phyloP scores from a whole-genome alignment of 2,888 invertebrate species.

The Lamellibrachia satsuma region DNA sequence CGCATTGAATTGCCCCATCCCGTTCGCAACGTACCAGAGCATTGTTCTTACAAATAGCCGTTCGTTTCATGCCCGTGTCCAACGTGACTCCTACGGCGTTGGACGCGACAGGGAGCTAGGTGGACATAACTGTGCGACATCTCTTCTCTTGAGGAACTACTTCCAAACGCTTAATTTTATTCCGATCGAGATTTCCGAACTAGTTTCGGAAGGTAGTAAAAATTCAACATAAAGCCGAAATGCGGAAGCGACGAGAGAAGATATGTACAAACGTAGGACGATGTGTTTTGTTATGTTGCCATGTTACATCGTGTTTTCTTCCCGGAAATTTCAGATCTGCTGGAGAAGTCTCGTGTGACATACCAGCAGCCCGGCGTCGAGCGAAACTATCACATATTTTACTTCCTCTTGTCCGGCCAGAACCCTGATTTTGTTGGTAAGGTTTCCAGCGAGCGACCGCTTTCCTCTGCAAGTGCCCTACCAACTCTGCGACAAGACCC shows the following conservation, averaged over 20 bases:
- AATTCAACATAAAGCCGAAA: neutral
- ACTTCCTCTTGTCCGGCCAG: slow-evolving; percentile 78
- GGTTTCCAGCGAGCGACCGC: slow-evolving; percentile 27
- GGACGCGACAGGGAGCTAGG: neutral
- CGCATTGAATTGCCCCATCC: neutral
- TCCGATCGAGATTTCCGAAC: neutral
- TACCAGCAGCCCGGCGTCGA: slow-evolving; percentile 90
- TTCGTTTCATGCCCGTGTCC: neutral
- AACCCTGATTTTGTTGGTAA: slow-evolving; percentile 71
- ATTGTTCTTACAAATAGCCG: neutral
- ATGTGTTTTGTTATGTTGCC: neutral
- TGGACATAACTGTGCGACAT: neutral
- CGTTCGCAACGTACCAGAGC: neutral
- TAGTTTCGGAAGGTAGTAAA: neutral
- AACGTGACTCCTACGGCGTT: neutral
- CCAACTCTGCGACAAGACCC: neutral
- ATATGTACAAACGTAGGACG: neutral
- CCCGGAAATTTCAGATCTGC: slow-evolving; percentile 72
- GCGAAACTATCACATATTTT: slow-evolving; percentile 99
- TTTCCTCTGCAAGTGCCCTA: neutral
- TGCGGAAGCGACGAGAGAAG: slow-evolving; percentile 1
- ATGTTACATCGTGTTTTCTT: neutral
- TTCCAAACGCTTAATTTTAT: neutral
- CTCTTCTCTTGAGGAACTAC: neutral
- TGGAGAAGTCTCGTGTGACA: slow-evolving; percentile 99